Conservation (phyloP, 2,888 invertebrate genomes). For the Cantharis rustica region DNA sequence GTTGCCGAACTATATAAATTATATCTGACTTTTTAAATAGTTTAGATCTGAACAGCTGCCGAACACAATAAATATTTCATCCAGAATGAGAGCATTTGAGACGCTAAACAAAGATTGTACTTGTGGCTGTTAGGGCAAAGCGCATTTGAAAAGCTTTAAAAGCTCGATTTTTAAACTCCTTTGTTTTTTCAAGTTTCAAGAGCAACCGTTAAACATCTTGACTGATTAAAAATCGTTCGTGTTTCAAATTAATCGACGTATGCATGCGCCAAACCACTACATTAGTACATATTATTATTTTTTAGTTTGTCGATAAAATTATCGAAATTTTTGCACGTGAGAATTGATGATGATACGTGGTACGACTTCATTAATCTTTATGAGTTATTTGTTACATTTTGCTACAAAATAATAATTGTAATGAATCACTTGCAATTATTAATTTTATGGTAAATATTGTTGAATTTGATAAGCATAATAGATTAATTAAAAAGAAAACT, state of each 20-base stretch:
- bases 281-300: background rate
- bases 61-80: slow-evolving; percentile 30
- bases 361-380: background rate
- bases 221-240: slow-evolving; percentile 7
- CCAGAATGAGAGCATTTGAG: slow-evolving; percentile 23
- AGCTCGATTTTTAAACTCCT: slow-evolving; percentile 22
- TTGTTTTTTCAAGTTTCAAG: slow-evolving; percentile 20
- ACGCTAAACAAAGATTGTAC: slow-evolving; percentile 27
- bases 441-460: background rate
- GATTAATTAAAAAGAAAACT: background rate
- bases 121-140: slow-evolving; percentile 12
- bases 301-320: background rate
- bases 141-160: slow-evolving; percentile 16
- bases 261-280: background rate
- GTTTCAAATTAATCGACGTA: background rate
- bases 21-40: slow-evolving; percentile 29
- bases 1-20: slow-evolving; percentile 4
- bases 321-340: background rate
- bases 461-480: background rate
- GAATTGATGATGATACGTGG: background rate
- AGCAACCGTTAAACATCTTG: slow-evolving; percentile 28
- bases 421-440: background rate
- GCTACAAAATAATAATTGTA: background rate
- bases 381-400: background rate
- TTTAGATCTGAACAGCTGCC: slow-evolving; percentile 23